Percentiles rank a stretch among this genome's conserved stretches.
phyloP scores from a whole-genome alignment of 1,140 invertebrate genomes.

The Rhizoglyphus robini region DNA sequence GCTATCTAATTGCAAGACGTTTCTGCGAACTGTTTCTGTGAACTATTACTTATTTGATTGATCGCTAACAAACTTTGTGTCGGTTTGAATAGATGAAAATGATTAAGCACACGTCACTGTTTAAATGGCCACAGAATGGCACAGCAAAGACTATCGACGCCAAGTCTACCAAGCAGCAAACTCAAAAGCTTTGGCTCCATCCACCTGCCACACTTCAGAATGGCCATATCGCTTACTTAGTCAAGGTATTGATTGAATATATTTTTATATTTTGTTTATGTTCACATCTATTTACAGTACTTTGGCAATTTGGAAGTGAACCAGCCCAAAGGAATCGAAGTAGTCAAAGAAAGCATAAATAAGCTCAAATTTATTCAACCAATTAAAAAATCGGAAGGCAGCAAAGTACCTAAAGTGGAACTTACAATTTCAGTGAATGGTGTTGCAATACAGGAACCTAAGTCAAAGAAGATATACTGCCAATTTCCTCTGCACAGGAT shows the following conservation, averaged over 20 bases:
- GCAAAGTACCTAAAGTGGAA: conserved; percentile 74
- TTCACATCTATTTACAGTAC: conserved; percentile 52
- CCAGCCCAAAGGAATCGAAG: conserved; percentile 88
- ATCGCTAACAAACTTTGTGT: too few relatives aligned
- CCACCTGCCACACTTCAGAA: conserved; percentile 77
- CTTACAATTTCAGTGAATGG: conserved; percentile 88
- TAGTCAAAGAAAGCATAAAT: conserved; percentile 86
- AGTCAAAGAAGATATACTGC: conserved; percentile 61
- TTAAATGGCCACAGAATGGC: conserved; percentile 46
- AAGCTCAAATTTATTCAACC: conserved; percentile 89
- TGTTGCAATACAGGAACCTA: conserved; percentile 74
- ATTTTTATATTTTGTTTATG: background rate
- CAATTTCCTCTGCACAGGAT: conserved; percentile 94
- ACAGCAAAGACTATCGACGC: conserved; percentile 34
- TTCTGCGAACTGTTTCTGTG: too few relatives aligned
- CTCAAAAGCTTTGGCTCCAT: conserved; percentile 73
- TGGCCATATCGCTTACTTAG: conserved; percentile 88
- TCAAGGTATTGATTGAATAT: conserved; percentile 55
- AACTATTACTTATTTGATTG: too few relatives aligned
- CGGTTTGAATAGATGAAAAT: conserved; percentile 20
- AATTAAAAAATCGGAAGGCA: conserved; percentile 75
- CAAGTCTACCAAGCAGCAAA: conserved; percentile 27
- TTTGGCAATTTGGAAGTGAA: conserved; percentile 81
- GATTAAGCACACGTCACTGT: conserved; percentile 45
- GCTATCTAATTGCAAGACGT: too few relatives aligned